Percentiles rank a stretch among this genome's conserved stretches.
These are phyloP conservation scores for Scolopax rusticola DNA, from an alignment of 2,797 vertebrate genomes.

Conservation along the genomic window DNA sequence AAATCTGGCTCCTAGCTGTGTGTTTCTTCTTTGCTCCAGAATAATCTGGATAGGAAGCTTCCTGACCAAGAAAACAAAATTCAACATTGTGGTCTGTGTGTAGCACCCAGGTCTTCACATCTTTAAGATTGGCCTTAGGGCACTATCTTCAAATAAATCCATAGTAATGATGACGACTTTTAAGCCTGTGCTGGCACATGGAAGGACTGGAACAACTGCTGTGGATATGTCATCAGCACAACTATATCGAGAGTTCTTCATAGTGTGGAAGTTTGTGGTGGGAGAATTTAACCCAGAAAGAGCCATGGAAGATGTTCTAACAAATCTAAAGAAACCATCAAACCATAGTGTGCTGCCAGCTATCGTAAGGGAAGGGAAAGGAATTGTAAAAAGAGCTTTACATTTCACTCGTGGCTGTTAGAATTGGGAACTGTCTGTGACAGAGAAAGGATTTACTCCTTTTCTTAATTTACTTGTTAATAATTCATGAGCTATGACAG, in stretches of 20 bases:
- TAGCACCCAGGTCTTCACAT: background rate
- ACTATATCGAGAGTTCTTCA: background rate
- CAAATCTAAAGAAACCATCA: background rate
- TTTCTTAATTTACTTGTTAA: constrained; percentile 61
- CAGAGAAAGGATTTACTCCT: constrained; percentile 26
- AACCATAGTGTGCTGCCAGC: background rate
- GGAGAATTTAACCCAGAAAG: background rate
- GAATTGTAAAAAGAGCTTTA: background rate
- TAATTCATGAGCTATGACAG: constrained; percentile 53
- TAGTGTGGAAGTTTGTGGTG: background rate
- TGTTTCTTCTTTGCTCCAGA: background rate
- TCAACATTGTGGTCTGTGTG: fast-evolving
- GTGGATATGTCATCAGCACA: background rate
- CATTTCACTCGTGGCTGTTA: background rate
- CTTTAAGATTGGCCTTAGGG: background rate
- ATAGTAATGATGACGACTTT: background rate
- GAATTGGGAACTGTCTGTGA: background rate
- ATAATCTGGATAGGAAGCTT: background rate
- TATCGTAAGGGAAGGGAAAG: background rate
- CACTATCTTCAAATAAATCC: background rate
- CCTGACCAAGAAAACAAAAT: background rate
- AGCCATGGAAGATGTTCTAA: background rate
- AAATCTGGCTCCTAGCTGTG: fast-evolving
- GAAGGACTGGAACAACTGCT: background rate
- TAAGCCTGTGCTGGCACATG: background rate